Percentiles rank a stretch among this genome's conserved stretches.
phyloP scores from a whole-genome alignment of 1,140 invertebrate genomes.

The Platyscapa corneri region DNA sequence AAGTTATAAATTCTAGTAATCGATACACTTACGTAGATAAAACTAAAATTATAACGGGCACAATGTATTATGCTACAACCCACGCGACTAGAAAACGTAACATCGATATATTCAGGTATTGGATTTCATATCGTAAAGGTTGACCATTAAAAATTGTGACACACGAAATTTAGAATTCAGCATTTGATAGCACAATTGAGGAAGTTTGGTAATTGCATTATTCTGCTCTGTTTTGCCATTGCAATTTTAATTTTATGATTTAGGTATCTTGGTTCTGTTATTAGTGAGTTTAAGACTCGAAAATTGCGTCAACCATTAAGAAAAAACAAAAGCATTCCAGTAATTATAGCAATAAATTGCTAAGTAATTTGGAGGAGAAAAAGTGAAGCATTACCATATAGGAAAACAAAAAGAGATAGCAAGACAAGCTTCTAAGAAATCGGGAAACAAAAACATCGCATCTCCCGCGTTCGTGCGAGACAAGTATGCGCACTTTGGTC shows the following conservation, averaged over 20 bases:
- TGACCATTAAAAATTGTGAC: not conserved
- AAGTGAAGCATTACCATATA: not conserved
- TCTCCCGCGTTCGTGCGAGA: slow-evolving; percentile 39
- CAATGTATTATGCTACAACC: not conserved
- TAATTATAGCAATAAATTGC: slow-evolving; percentile 1
- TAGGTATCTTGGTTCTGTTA: not conserved
- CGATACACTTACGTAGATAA: not conserved
- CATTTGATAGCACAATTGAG: not conserved
- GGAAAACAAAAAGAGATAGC: not conserved
- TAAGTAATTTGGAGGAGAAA: not conserved
- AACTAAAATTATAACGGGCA: not conserved
- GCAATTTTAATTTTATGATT: no score
- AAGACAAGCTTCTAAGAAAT: not conserved
- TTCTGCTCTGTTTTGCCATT: not conserved
- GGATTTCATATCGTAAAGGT: not conserved
- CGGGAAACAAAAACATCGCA: slow-evolving; percentile 21
- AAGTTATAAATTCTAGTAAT: not conserved
- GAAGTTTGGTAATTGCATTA: not conserved
- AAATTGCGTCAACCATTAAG: not conserved
- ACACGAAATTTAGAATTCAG: not conserved
- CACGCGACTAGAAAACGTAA: not conserved
- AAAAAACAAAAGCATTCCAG: not conserved
- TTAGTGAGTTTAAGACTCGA: not conserved
- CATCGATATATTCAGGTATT: not conserved
- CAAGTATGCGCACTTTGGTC: slow-evolving; percentile 14